Evolutionary conservation across 2,888 invertebrate genomes (phyloP).

Genomic region (Apantesis nais): DNA sequence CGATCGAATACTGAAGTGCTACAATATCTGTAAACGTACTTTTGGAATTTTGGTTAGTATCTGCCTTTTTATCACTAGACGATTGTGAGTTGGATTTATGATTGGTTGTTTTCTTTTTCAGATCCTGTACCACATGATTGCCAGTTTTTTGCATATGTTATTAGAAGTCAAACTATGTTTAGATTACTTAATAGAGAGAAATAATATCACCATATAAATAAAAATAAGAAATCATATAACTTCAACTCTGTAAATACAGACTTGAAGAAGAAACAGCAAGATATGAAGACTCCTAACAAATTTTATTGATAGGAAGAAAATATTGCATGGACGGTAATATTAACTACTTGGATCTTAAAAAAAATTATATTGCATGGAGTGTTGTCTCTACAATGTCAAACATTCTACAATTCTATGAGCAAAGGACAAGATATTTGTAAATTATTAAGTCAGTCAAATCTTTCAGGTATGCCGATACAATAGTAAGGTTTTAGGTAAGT

Average conservation of each 20-base stretch:
- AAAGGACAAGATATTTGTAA: constrained; percentile 3
- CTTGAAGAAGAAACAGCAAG: neutral
- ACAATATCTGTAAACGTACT: neutral
- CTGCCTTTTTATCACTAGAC: neutral
- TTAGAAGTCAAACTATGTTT: neutral
- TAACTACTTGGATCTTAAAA: neutral
- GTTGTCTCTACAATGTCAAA: neutral
- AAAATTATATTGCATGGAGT: neutral
- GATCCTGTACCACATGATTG: neutral
- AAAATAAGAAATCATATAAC: neutral
- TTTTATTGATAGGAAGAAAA: neutral
- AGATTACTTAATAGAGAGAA: neutral
- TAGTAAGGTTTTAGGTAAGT: too few species aligned
- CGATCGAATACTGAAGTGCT: neutral
- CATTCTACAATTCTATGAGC: neutral
- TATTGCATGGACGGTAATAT: too few species aligned
- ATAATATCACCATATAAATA: neutral
- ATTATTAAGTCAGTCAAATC: neutral
- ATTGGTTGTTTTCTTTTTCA: neutral
- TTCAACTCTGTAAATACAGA: neutral
- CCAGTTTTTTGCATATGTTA: neutral
- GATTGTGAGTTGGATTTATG: neutral
- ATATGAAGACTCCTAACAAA: neutral
- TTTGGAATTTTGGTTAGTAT: constrained; percentile 12
- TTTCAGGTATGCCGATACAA: neutral